These are phyloP conservation scores for Tapera naevia DNA, from an alignment of 2,797 vertebrate genomes.

Conservation along the genomic window DNA sequence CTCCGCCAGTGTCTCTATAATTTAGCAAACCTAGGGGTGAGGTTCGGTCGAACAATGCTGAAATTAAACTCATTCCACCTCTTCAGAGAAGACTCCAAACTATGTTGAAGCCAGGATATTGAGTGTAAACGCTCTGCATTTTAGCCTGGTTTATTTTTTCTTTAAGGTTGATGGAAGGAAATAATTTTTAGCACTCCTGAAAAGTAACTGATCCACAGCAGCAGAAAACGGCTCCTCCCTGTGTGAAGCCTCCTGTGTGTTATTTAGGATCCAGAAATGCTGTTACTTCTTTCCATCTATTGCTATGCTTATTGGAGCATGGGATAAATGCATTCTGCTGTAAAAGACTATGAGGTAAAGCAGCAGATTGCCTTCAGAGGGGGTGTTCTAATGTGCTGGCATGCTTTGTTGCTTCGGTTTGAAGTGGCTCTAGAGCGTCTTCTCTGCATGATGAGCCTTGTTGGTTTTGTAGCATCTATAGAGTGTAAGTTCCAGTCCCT, in stretches of 20 bases:
- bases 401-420: background rate
- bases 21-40: conserved; percentile 55
- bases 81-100: conserved; percentile 13
- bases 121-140: background rate
- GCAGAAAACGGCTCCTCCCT: background rate
- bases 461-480: background rate
- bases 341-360: background rate
- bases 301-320: conserved; percentile 7
- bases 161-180: background rate
- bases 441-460: background rate
- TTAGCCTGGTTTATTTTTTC: background rate
- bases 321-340: background rate
- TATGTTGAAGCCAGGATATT: background rate
- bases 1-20: conserved; percentile 24
- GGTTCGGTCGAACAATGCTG: conserved; percentile 41
- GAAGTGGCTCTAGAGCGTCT: background rate
- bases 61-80: conserved; percentile 36
- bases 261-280: conserved; percentile 27
- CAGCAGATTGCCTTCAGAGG: background rate
- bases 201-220: background rate
- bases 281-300: background rate
- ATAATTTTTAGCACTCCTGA: background rate
- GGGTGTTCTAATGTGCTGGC: background rate
- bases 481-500: background rate
- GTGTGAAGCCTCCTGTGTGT: background rate